These are phyloP conservation scores for Ectropis crepuscularia DNA, from an alignment of 2,888 invertebrate species.

Conservation along the genomic window DNA sequence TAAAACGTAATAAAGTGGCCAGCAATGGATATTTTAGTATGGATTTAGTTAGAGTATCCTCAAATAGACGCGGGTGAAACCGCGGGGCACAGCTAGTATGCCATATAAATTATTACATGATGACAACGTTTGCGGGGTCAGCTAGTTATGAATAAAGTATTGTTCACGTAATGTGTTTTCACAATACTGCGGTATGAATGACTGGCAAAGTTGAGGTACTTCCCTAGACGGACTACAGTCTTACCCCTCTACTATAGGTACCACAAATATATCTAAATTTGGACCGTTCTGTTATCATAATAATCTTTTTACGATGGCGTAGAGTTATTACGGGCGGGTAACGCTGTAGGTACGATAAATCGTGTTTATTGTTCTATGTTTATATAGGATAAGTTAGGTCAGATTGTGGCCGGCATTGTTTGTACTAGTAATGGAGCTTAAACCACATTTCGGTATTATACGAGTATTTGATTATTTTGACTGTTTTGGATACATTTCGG, in stretches of 20 bases:
- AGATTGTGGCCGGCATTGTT: constrained; percentile 6
- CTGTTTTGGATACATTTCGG: background rate
- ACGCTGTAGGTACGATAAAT: constrained; percentile 21
- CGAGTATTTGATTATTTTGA: background rate
- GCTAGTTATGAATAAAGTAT: too few species aligned
- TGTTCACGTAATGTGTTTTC: too few species aligned
- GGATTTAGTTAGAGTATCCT: too few species aligned
- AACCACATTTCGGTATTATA: background rate
- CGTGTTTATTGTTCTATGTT: constrained; percentile 13
- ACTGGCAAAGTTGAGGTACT: too few species aligned
- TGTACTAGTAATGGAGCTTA: constrained; percentile 1
- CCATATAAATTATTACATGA: too few species aligned
- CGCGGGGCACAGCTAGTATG: too few species aligned
- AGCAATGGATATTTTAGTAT: too few species aligned
- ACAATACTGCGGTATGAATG: too few species aligned
- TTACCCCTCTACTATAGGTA: background rate
- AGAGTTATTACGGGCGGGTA: constrained; percentile 16
- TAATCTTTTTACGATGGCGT: constrained; percentile 11
- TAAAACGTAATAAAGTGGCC: too few species aligned
- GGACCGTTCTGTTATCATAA: constrained; percentile 2
- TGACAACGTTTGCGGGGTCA: too few species aligned
- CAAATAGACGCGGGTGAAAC: too few species aligned
- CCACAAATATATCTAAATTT: background rate
- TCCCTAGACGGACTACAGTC: too few species aligned
- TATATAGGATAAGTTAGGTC: constrained; percentile 10